Evolutionary conservation across 2,113 vertebrate genomes (phyloP), one percentile per base, ranked within the genome.

Genomic region (Silurus glanis): DNA sequence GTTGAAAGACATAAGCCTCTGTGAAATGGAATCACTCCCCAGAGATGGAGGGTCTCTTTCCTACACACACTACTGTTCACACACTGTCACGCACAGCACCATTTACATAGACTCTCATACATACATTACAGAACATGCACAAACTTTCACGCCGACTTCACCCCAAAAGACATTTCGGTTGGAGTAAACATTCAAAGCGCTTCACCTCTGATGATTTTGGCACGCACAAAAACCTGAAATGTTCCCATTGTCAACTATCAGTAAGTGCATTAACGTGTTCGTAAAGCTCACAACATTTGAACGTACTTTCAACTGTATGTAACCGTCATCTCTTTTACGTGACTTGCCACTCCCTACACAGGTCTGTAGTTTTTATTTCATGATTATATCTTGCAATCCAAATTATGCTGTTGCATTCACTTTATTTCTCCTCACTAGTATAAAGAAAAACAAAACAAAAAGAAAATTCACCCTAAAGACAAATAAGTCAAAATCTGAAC

Each of bases 11-110:
- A 74, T 83, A 88, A 89, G 85, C 84, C 88, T 87, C 86, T 71
- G 79, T 90, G 89, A 91, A 92, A 92, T 85, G 74, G 71, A 91
- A 90, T 88, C 88, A 71, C 80, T 90, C 89, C 89, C 87, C 7
- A 37, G 86, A 84, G 91, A 86, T 72, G 75, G 17, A 28, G 74
- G 58, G 23, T 49, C 67, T 53, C 83, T 87, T 80, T 87, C 86
- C 66, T 59, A 74, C 21, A 91, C 88, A 88, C 71, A 87, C 80
- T n/a, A 19, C 67, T 58, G 25, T 83, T 74, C 83, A 74, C 37
- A n/a, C 86, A 89, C 82, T 88, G 82, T 88, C 81, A 87, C 83
- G 80, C 83, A 47, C 79, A 82, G 55, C 55, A 80, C 55, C 25
- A 79, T 5, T 58, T 55, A 80, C 28, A 3, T 76, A 23, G 49